Evolutionary conservation across 2,797 vertebrate genomes (phyloP), one percentile per base, ranked within the genome.

Genomic region (Enteromius treurensis): DNA sequence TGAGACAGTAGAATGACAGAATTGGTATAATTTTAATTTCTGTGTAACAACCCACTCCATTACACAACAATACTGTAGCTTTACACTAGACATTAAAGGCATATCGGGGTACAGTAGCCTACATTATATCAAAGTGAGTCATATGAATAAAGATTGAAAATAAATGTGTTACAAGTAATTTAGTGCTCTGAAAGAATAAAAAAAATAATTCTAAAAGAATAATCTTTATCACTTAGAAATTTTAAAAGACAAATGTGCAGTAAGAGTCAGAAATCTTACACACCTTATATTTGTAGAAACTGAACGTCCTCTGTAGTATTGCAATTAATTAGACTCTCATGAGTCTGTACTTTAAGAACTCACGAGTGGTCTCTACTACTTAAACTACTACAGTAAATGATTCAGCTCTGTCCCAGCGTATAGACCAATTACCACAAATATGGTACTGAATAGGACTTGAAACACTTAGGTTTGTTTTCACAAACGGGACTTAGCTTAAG

Each of bases 261-360:
- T 58, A 14, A 60, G 53, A 34, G 53, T 76, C 53, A 76, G 53
- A 60, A 37, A 26, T 76, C 32, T n/a, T 23, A 42, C 40, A 67
- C 17, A 11, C 32, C 19, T 19, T 37, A 67, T 64, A 75, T 55
- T 53, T 74, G 37, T 74, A 37, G 69, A 71, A 73, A 73, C 70
- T 51, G 70, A 26, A 29, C 23, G 9, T 11, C 19, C 23, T 21
- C 19, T 53, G 51, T 53, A 58, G 23, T 13, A 37, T 1, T 3
- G 45, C 70, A 73, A 73, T 75, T 55, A 75, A 75, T 75, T 74
- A 76, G 8, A 23, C 73, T 37, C 47, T 49, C 26, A n/a, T 64
- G 26, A 26, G 29, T 37, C 32, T 40, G 42, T 71, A n/a, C 65
- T 55, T 42, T 42, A 51, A 40, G 34, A 68, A 32, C 49, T 76